Base-by-base conservation (phyloP, 2,888 invertebrate species). In the Conomelus anceps region DNA sequence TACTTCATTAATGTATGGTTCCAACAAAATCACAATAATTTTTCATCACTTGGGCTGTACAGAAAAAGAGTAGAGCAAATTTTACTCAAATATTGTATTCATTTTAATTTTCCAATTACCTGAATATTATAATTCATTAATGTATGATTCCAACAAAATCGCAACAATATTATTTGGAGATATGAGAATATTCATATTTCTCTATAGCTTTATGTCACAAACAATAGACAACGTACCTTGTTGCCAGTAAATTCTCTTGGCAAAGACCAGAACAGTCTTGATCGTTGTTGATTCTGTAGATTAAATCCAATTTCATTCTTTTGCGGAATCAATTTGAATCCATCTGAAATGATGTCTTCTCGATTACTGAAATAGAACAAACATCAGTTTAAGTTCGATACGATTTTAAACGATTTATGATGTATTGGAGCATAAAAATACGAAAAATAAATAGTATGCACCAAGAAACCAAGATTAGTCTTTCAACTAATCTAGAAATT, bases 231-330 rank as follows among this genome's bases (percentile, higher is more conserved):
- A 88, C 90, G 90, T 91, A 94, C 94, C 93, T 94, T 94, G 91
- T 95, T 94, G 89, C 95, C 95, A 63, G 95, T 95, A 92, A 96
- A 95, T 84, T 93, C 93, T 63, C 95, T 93, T 7, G 97, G 97
- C 23, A 98, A 93, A 0, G 96, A 96, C 97, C 97, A 97, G 93
- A 95, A 97, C 85, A 96, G 93, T 92, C 95, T 92, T 92, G 94
- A 92, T 89, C 93, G 91, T 91, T 93, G 91, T 89, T 94, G 94
- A 9, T 94, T 94, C 63, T 93, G 93, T 91, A 95, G 95, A 0
- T 93, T 93, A 92, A 95, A 96, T 22, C 95, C 95, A 91, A 95
- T 95, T 93, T 95, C 95, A 91, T 96, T 96, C 92, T 93, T 93
- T 0, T 94, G 94, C 3, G 94, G 92, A 91, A 96, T 95, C 7